A percentile compares a stretch with the other conserved stretches of the same genome.
Conservation (phyloP, 1,140 invertebrate genomes). For the Pectinophora gossypiella region DNA sequence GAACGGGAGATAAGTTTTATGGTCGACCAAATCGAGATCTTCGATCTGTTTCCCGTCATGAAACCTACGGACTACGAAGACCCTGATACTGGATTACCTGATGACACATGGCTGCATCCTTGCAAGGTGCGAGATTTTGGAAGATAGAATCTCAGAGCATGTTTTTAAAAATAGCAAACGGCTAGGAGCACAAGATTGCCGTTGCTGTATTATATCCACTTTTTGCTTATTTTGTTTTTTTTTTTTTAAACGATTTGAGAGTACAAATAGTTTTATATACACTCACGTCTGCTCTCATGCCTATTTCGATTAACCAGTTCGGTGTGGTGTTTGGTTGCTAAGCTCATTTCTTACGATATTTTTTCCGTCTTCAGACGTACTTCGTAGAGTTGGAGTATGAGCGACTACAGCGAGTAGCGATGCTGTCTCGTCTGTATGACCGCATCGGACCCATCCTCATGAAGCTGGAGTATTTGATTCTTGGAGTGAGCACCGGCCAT, state of each 20-base stretch:
- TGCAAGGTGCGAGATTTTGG: slow-evolving; percentile 49
- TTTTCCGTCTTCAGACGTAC: slow-evolving; percentile 72
- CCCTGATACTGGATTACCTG: slow-evolving; percentile 35
- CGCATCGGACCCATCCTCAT: slow-evolving; percentile 85
- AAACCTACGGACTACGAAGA: slow-evolving; percentile 47
- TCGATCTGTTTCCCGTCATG: slow-evolving; percentile 76
- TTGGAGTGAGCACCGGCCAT: slow-evolving; percentile 80
- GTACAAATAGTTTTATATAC: no score
- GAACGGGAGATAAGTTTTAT: slow-evolving; percentile 81
- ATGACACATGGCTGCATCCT: slow-evolving; percentile 50
- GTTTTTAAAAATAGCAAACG: no score
- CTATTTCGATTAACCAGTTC: no score
- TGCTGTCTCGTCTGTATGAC: slow-evolving; percentile 82
- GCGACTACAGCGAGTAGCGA: slow-evolving; percentile 79
- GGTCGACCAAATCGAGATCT: slow-evolving; percentile 76
- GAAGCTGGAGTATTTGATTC: slow-evolving; percentile 87
- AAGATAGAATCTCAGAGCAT: no score
- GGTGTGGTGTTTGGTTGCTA: no score
- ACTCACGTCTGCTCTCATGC: no score
- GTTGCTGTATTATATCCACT: no score
- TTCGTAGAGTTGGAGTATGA: slow-evolving; percentile 81
- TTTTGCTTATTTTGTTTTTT: no score
- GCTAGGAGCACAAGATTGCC: no score
- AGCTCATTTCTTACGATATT: background rate
- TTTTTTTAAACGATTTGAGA: no score